These are phyloP conservation scores for Eueides isabella DNA, from an alignment of 1,140 invertebrate genomes.

Conservation along the genomic window DNA sequence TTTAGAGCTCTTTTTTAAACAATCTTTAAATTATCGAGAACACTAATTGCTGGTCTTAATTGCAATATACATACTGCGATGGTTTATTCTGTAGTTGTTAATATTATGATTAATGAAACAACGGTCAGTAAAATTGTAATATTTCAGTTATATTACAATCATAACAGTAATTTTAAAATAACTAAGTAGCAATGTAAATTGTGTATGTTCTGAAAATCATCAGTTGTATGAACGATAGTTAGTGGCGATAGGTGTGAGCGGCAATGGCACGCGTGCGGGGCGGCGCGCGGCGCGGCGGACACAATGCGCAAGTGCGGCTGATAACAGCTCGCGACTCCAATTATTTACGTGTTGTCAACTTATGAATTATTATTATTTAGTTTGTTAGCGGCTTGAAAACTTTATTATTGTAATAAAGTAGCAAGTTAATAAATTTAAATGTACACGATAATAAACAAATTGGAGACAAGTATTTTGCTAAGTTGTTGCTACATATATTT, in stretches of 20 bases:
- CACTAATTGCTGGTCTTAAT: constrained; percentile 42
- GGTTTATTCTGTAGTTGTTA: constrained; percentile 23
- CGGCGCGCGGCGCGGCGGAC: constrained; percentile 44
- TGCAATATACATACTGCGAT: constrained; percentile 40
- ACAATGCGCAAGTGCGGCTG: constrained; percentile 65
- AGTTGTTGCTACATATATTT: constrained; percentile 1
- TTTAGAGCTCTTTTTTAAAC: constrained; percentile 35
- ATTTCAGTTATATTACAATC: background rate
- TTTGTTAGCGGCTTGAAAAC: constrained; percentile 27
- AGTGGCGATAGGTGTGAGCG: constrained; percentile 46
- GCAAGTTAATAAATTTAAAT: constrained; percentile 4
- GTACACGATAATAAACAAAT: constrained; percentile 35
- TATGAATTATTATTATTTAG: constrained; percentile 66
- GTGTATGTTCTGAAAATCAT: constrained; percentile 43
- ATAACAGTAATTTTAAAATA: background rate
- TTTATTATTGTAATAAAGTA: constrained; percentile 17
- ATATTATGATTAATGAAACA: background rate
- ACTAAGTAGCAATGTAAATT: constrained; percentile 62
- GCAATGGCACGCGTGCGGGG: constrained; percentile 67
- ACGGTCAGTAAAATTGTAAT: background rate
- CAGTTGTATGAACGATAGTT: constrained; percentile 35
- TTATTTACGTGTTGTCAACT: constrained; percentile 73
- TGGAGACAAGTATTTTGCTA: constrained; percentile 11
- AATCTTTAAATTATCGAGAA: constrained; percentile 38
- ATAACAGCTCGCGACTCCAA: constrained; percentile 68